A percentile compares a stretch with the other conserved stretches of the same genome.
These are phyloP conservation scores for Lasioglossum baleicum DNA, from an alignment of 1,140 invertebrate genomes.

Conservation along the genomic window DNA sequence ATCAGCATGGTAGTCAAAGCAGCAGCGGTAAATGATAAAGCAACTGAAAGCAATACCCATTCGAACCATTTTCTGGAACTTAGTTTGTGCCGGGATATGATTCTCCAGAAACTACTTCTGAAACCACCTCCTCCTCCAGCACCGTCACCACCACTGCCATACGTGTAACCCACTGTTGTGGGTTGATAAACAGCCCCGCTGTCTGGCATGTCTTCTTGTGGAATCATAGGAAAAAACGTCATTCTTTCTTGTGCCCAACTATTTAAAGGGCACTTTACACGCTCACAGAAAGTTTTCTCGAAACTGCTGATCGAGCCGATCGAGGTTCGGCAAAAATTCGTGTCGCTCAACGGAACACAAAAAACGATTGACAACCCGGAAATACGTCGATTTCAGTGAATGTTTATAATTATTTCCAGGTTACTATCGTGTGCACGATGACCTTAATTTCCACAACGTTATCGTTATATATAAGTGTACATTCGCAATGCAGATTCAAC, in stretches of 20 bases:
- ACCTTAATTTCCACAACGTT: constrained; percentile 7
- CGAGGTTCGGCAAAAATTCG: neutral
- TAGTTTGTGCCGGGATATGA: constrained; percentile 77
- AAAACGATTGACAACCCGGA: neutral
- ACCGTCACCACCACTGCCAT: constrained; percentile 72
- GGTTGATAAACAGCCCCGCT: constrained; percentile 78
- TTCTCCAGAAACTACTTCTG: constrained; percentile 72
- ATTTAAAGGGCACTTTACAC: constrained; percentile 15
- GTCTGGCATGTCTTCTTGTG: constrained; percentile 69
- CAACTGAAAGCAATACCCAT: constrained; percentile 74
- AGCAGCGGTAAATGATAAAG: constrained; percentile 72
- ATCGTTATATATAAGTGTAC: constrained; percentile 1
- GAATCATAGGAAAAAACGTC: constrained; percentile 43
- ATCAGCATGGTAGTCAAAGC: constrained; percentile 74
- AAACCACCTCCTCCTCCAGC: constrained; percentile 65
- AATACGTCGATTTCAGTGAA: neutral
- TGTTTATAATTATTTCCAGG: neutral
- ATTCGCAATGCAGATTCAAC: constrained; percentile 45
- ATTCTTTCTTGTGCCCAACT: neutral
- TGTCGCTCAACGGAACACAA: neutral
- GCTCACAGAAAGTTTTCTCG: neutral
- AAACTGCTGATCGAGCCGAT: neutral
- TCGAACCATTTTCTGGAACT: constrained; percentile 76
- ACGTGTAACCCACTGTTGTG: constrained; percentile 77
- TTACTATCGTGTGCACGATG: neutral